Evolutionary conservation across 2,888 invertebrate species (phyloP), one percentile per base, ranked within the genome.

Genomic region (Eupithecia subumbrata): DNA sequence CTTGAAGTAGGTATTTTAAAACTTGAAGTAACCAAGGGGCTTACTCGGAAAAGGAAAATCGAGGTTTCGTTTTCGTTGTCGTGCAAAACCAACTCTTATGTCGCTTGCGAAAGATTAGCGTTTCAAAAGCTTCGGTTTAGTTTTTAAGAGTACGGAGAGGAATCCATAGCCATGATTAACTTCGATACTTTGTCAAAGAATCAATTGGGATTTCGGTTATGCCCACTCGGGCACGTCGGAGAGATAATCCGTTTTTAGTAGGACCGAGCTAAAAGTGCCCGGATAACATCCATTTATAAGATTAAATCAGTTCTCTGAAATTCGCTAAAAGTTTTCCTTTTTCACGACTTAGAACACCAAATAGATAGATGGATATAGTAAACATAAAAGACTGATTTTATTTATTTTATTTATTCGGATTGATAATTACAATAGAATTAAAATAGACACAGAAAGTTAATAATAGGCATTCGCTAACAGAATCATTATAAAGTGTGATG

Each of bases 121-220:
- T 37, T 37, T 37, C 37, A 37, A 5, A 37, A 37, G 5, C 37
- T 37, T 7, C 37, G 37, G 5, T 37, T 37, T 37, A 2, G 37
- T 37, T 37, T 37, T 37, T 37, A 37, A 37, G 37, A 37, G 37
- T 64, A 64, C 18, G 5, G 14, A 30, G 11, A 22, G 56, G 52
- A n/a, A 52, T n/a, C 22, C 4, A 64, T 18, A 40, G 22, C n/a
- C 40, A 18, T 40, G 40, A 67, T 11, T 22, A 40, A 40, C 40
- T 40, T 67, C 5, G 37, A 40, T 40, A 34, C 40, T n/a, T 40
- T 67, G 22, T 64, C 9, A 25, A 14, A 25, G 45, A 75, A 66
- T 56, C 52, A 73, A 67, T 72, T 37, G 48, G 70, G 70, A 71
- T 72, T 76, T 73, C 67, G 66, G 40, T 68, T 45, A 76, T 68